Base-by-base conservation (phyloP, 2,888 invertebrate species). In the Melipona beecheii region DNA sequence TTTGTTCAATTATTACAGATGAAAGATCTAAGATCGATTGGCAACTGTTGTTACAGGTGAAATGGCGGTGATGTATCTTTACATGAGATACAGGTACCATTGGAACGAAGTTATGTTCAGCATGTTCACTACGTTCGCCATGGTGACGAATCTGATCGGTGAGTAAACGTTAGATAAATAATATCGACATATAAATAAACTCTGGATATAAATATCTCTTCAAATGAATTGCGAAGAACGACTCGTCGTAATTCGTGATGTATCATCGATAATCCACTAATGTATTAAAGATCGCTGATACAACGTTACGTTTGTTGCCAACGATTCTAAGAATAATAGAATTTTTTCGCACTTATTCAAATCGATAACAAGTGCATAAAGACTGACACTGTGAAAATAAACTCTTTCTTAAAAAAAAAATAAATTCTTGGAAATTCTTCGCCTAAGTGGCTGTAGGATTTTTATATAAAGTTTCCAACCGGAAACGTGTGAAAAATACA, bases 61-160 rank as follows among this genome's bases (percentile, higher is more conserved):
- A 95, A 97, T 98, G 97, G 97, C 97, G 49, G 97, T 98, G 5
- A 95, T 97, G 94, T 98, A 98, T 93, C 95, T 98, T 76, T 98
- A 98, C 93, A 97, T 97, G 52, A 96, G 98, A 84, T 97, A 96
- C 93, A 96, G 97, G 68, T 98, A 98, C 95, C 97, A 98, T 92
- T 98, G 98, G 98, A 97, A 98, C 92, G 98, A 98, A 95, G 97
- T 98, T 58, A 97, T 97, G 93, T 98, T 96, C 95, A 98, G 98
- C 92, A 96, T 98, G 94, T 98, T 97, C 93, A 97, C 97, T 36
- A 97, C 98, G 4, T 98, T 97, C 93, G 96, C 97, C 84, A 97
- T 98, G 97, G 96, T 97, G 86, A 97, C 97, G 80, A 97, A 97
- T 92, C 95, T 97, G 92, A 95, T 97, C 87, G 97, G 97, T 97